Percentiles rank a stretch among this genome's conserved stretches.
phyloP scores from a whole-genome alignment of 2,797 vertebrate genomes.

The Esox lucius region DNA sequence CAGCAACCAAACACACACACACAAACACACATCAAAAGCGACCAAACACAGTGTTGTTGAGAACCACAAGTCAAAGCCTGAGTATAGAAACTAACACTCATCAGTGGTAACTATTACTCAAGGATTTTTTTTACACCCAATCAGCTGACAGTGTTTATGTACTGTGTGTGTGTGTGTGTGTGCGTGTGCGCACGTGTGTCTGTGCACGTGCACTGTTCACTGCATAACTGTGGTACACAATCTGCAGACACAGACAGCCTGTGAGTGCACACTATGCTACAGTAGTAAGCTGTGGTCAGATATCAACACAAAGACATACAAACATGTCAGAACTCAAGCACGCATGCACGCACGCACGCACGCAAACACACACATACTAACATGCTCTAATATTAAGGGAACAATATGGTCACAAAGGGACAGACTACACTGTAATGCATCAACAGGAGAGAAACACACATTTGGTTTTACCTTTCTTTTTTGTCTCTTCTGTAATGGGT shows the following conservation, averaged over 20 bases:
- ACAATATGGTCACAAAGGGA: slow-evolving; percentile 11
- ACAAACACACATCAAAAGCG: slow-evolving; percentile 40
- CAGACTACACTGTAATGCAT: background rate
- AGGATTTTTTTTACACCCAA: background rate
- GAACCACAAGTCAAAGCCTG: slow-evolving; percentile 25
- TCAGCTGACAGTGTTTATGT: slow-evolving; percentile 8
- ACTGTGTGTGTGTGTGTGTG: background rate
- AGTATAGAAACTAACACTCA: too few species aligned
- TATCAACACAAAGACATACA: slow-evolving; percentile 27
- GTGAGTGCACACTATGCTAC: slow-evolving; percentile 33
- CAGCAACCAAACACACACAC: slow-evolving; percentile 3
- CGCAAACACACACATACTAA: slow-evolving; percentile 21
- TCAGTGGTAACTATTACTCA: background rate
- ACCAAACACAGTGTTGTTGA: slow-evolving; percentile 20
- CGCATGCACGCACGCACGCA: slow-evolving; percentile 18
- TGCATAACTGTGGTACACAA: slow-evolving; percentile 65
- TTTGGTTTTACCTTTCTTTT: slow-evolving; percentile 47
- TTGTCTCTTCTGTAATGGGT: slow-evolving; percentile 32
- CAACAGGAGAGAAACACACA: slow-evolving; percentile 23
- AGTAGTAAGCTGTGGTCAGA: slow-evolving; percentile 29
- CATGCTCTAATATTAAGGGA: too few species aligned
- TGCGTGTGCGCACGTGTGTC: slow-evolving; percentile 17
- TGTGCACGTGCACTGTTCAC: slow-evolving; percentile 35
- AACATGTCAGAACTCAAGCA: slow-evolving; percentile 11
- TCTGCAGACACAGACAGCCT: slow-evolving; percentile 57